Conservation (phyloP, 2,797 vertebrate genomes). For the Esox masquinongy region DNA sequence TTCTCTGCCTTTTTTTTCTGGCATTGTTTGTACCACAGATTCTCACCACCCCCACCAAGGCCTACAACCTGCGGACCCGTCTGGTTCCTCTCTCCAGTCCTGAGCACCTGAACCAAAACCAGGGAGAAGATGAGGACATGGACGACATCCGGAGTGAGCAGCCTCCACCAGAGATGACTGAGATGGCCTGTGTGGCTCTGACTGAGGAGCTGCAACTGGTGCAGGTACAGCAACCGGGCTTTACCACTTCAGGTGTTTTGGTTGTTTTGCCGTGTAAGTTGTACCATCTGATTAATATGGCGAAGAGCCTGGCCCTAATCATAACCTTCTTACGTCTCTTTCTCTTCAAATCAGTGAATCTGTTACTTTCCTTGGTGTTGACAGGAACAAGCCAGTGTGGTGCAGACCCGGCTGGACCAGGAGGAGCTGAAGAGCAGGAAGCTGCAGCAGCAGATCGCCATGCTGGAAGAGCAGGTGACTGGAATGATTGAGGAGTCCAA, state of each 20-base stretch:
- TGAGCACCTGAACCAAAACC: slow-evolving; percentile 69
- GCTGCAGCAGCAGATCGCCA: slow-evolving; percentile 59
- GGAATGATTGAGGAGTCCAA: slow-evolving; percentile 75
- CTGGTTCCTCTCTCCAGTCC: slow-evolving; percentile 80
- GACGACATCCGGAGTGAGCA: slow-evolving; percentile 82
- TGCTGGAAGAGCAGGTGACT: slow-evolving; percentile 83
- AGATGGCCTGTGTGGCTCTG: slow-evolving; percentile 85
- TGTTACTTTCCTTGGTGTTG: slow-evolving; percentile 19
- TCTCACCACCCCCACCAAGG: slow-evolving; percentile 90
- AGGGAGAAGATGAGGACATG: slow-evolving; percentile 25
- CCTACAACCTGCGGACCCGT: slow-evolving; percentile 81
- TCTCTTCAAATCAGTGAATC: background rate
- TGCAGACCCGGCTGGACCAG: slow-evolving; percentile 84
- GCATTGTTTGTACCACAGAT: slow-evolving; percentile 66
- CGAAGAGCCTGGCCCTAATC: background rate
- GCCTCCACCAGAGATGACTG: slow-evolving; percentile 83
- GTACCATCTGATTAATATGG: background rate
- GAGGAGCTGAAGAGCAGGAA: slow-evolving; percentile 87
- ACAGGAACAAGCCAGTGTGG: slow-evolving; percentile 82
- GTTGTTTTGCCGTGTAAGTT: too few relatives aligned
- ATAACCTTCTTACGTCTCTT: too few relatives aligned
- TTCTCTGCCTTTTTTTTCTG: background rate
- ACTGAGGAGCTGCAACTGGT: slow-evolving; percentile 85
- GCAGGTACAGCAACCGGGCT: slow-evolving; percentile 72
- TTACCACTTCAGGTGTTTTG: slow-evolving; percentile 59